A percentile compares a stretch with the other conserved stretches of the same genome.
phyloP scores from a whole-genome alignment of 2,797 vertebrate species.

The Meriones psammophilus region DNA sequence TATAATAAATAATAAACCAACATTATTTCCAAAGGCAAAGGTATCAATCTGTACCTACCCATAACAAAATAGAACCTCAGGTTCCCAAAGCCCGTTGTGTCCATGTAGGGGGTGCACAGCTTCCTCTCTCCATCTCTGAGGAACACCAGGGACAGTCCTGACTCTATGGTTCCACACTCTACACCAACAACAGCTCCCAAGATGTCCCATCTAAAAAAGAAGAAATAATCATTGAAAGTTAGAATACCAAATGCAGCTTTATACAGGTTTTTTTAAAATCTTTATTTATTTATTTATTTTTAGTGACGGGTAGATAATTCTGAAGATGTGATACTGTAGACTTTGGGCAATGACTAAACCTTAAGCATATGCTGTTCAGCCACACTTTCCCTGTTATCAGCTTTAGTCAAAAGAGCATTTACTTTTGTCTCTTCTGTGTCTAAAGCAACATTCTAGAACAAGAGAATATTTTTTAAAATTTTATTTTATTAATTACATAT shows the following conservation, averaged over 20 bases:
- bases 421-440: neutral
- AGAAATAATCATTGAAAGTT: constrained; percentile 48
- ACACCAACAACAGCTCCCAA: constrained; percentile 93
- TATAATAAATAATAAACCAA: neutral
- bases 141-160: constrained; percentile 95
- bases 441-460: neutral
- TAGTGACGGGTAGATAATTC: constrained; percentile 42
- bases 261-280: neutral
- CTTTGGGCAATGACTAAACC: constrained; percentile 10
- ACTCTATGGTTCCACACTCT: constrained; percentile 96
- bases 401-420: neutral
- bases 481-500: too few relatives aligned
- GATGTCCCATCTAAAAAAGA: constrained; percentile 94
- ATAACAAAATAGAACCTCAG: constrained; percentile 97
- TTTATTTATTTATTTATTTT: neutral
- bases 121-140: constrained; percentile 94
- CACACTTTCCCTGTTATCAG: neutral
- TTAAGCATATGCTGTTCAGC: neutral
- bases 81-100: constrained; percentile 96
- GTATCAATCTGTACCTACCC: constrained; percentile 89
- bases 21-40: neutral
- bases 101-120: constrained; percentile 96
- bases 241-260: constrained; percentile 27
- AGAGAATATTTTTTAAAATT: neutral
- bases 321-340: constrained; percentile 3